A percentile compares a stretch with the other conserved stretches of the same genome.
Evolutionary conservation across 1,140 invertebrate species (phyloP).

Genomic region (Bombus vancouverensis): DNA sequence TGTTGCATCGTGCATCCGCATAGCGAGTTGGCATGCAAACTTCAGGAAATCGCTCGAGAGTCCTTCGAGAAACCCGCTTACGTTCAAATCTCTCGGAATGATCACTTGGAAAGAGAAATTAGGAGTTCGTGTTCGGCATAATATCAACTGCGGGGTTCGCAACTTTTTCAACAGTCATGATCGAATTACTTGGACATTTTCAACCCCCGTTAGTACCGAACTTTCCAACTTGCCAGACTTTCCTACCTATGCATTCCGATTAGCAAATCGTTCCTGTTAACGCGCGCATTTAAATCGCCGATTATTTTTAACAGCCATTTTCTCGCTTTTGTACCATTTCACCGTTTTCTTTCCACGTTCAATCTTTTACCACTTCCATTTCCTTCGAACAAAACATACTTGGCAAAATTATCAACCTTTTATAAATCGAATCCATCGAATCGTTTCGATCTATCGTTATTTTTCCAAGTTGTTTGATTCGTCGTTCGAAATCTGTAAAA

Average conservation of each 20-base stretch:
- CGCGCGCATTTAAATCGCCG: neutral
- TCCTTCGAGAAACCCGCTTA: neutral
- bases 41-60: neutral
- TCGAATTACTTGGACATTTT: constrained; percentile 10
- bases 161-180: constrained; percentile 3
- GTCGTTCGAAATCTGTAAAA: neutral
- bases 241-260: neutral
- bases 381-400: neutral
- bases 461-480: neutral
- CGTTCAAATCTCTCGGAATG: neutral
- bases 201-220: neutral
- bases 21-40: neutral
- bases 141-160: neutral
- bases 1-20: no score
- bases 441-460: neutral
- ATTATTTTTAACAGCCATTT: neutral
- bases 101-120: constrained; percentile 18
- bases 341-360: rapidly evolving
- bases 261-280: neutral
- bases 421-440: neutral
- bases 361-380: neutral
- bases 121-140: constrained; percentile 16
- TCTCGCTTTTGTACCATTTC: no score
- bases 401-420: neutral
- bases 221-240: neutral